Evolutionary conservation across 2,888 invertebrate species (phyloP).

Genomic region (Gymnosoma rotundatum): DNA sequence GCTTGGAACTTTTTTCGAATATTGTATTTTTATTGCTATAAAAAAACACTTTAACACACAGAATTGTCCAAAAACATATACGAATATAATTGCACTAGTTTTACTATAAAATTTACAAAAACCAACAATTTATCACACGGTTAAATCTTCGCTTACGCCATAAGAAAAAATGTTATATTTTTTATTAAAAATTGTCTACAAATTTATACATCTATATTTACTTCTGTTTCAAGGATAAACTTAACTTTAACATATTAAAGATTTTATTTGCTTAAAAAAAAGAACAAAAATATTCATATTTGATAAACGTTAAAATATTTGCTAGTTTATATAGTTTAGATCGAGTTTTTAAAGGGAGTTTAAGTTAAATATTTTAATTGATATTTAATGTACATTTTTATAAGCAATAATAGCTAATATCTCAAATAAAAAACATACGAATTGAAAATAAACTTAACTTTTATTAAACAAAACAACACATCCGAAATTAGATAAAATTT

Average conservation of each 20-base stretch:
- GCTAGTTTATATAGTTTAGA: constrained; percentile 37
- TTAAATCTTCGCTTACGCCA: constrained; percentile 35
- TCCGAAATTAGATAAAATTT: no score
- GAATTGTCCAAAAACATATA: constrained; percentile 45
- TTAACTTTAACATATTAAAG: no score
- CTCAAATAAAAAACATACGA: background rate
- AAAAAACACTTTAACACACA: constrained; percentile 38
- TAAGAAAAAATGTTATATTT: constrained; percentile 21
- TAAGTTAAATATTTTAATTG: constrained; percentile 31
- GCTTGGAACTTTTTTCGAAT: constrained; percentile 24
- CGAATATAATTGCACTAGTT: constrained; percentile 55
- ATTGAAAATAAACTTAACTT: no score
- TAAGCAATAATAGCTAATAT: constrained; percentile 58
- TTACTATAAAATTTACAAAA: constrained; percentile 55
- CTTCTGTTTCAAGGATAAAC: no score
- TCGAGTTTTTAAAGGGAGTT: background rate
- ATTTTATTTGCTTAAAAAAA: background rate
- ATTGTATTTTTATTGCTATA: constrained; percentile 33
- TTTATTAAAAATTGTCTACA: constrained; percentile 26
- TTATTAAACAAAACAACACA: no score
- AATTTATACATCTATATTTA: no score
- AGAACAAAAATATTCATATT: constrained; percentile 32
- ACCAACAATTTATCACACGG: constrained; percentile 45
- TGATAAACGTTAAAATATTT: constrained; percentile 46
- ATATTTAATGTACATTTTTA: constrained; percentile 28